Conservation (phyloP, 2,113 vertebrate species). For the Protobothrops flavoviridis region DNA sequence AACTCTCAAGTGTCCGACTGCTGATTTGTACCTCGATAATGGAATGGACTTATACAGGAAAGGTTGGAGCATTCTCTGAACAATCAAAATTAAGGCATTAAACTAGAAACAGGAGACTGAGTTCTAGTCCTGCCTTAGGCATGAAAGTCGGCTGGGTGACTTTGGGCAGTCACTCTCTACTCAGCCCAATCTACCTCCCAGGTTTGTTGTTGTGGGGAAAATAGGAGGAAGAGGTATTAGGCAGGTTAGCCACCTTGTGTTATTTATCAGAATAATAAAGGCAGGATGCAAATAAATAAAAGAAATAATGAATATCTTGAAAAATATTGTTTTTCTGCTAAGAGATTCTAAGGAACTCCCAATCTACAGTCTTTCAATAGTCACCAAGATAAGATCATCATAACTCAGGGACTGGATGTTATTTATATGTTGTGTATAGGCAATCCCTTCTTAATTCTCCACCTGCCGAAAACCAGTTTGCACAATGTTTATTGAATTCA, state of each 20-base stretch:
- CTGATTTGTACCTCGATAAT: background rate
- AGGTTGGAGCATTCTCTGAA: background rate
- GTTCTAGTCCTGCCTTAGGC: background rate
- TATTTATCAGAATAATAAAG: background rate
- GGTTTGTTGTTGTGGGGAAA: background rate
- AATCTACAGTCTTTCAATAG: fast-evolving
- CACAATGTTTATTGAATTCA: conserved; percentile 37
- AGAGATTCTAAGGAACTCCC: conserved; percentile 17
- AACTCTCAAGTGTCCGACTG: background rate
- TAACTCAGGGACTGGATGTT: background rate
- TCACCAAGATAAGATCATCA: background rate
- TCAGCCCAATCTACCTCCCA: background rate
- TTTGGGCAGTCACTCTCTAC: background rate
- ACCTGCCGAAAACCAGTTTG: background rate
- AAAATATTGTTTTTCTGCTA: background rate
- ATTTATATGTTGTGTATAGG: conserved; percentile 25
- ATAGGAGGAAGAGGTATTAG: background rate
- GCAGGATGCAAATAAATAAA: background rate
- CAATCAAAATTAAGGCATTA: background rate
- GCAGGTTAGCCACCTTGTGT: background rate
- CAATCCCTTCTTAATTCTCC: background rate
- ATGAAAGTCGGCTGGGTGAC: background rate
- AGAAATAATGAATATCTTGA: background rate
- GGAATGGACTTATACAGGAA: background rate
- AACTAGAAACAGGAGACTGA: background rate